These are phyloP conservation scores for Cephus runcator DNA, from an alignment of 2,888 invertebrate genomes.

Conservation along the genomic window DNA sequence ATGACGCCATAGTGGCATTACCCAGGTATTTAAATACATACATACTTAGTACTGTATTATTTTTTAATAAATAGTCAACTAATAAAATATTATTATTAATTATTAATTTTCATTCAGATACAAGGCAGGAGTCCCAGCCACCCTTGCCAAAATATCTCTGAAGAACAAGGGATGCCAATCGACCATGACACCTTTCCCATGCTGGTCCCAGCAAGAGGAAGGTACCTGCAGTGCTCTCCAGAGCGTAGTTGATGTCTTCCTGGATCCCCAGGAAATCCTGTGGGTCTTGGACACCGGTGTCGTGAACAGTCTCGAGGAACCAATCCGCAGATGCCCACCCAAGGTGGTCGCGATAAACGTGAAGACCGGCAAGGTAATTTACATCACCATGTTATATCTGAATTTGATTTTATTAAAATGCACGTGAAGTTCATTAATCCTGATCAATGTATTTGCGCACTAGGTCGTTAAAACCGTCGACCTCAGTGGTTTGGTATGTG, in stretches of 20 bases:
- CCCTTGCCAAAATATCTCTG: conserved; percentile 70
- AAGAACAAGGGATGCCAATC: conserved; percentile 66
- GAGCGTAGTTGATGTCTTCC: conserved; percentile 75
- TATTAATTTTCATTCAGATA: conserved; percentile 57
- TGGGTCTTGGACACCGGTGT: conserved; percentile 74
- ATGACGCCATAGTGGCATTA: conserved; percentile 70
- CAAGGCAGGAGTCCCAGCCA: conserved; percentile 72
- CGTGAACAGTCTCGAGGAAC: conserved; percentile 71
- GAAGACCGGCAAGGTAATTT: conserved; percentile 67
- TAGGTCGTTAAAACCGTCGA: conserved; percentile 70
- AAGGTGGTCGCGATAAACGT: conserved; percentile 72
- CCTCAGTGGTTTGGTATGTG: conserved; percentile 67
- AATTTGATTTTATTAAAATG: neutral
- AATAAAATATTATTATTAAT: neutral
- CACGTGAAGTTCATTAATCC: neutral
- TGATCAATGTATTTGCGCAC: neutral
- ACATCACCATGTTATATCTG: conserved; percentile 5
- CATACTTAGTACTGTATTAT: neutral
- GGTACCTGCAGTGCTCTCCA: conserved; percentile 76
- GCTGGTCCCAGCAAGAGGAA: conserved; percentile 78
- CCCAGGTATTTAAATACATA: conserved; percentile 62
- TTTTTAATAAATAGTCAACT: neutral
- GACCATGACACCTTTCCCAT: conserved; percentile 72
- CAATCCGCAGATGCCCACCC: conserved; percentile 70
- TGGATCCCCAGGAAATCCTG: conserved; percentile 71